Conservation (phyloP, 2,888 invertebrate species). For the Cabera pusaria region DNA sequence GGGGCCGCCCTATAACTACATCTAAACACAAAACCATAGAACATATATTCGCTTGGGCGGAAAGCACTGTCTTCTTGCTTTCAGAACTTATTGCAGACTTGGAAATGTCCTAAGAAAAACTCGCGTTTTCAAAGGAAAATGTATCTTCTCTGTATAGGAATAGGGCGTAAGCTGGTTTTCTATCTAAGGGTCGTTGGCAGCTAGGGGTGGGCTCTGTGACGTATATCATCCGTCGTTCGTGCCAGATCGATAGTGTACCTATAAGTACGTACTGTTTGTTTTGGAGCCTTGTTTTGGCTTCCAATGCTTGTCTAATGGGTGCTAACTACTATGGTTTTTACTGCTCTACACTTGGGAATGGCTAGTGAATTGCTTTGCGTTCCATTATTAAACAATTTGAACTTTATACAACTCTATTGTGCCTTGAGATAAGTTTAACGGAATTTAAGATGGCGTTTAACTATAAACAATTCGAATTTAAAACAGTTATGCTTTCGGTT, state of each 20-base stretch:
- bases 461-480: no score
- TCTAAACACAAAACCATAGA: slow-evolving; percentile 51
- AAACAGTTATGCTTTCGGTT: no score
- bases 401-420: no score
- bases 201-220: slow-evolving; percentile 57
- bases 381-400: no score
- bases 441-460: no score
- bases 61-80: slow-evolving; percentile 68
- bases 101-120: slow-evolving; percentile 69
- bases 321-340: no score
- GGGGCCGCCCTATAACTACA: slow-evolving; percentile 60
- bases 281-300: slow-evolving; percentile 35
- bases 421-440: no score
- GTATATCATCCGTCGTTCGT: slow-evolving; percentile 75
- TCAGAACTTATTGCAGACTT: slow-evolving; percentile 64
- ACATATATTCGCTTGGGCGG: slow-evolving; percentile 56
- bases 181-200: slow-evolving; percentile 62
- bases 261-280: slow-evolving; percentile 70
- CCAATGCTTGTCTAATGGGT: slow-evolving; percentile 26
- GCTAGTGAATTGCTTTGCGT: no score
- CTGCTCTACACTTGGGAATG: no score
- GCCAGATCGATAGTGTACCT: slow-evolving; percentile 70
- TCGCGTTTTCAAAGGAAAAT: slow-evolving; percentile 54
- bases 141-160: no score
- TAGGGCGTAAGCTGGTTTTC: no score